Percentiles rank a stretch among this genome's conserved stretches.
phyloP scores from a whole-genome alignment of 2,888 invertebrate species.

The Lepidochrysops patricia region DNA sequence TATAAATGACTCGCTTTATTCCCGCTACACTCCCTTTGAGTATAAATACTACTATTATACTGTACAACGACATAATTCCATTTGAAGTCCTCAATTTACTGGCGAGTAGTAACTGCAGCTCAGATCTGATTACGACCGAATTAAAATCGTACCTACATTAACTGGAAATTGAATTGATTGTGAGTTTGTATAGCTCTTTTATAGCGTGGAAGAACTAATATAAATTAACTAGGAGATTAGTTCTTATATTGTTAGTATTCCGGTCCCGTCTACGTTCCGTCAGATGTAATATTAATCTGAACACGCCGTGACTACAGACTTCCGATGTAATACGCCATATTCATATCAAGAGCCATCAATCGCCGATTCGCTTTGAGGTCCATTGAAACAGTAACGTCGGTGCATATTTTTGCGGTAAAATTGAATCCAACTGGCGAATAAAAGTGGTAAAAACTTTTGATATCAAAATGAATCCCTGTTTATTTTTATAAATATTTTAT shows the following conservation, averaged over 20 bases:
- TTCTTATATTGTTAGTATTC: no score
- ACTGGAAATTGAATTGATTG: no score
- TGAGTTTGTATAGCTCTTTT: no score
- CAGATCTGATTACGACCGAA: not conserved
- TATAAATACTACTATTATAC: constrained; percentile 15
- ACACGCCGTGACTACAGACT: not conserved
- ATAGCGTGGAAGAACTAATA: no score
- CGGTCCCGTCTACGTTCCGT: no score
- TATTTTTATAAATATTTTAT: no score
- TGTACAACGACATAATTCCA: constrained; percentile 9
- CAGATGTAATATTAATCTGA: no score
- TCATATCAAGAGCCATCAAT: not conserved
- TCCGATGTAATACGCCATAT: not conserved
- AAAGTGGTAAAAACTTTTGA: not conserved
- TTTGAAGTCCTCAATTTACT: constrained; percentile 6
- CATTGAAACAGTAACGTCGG: not conserved
- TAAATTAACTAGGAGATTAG: no score
- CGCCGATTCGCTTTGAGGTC: not conserved
- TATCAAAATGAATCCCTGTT: no score
- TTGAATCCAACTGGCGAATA: not conserved
- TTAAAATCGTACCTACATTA: no score
- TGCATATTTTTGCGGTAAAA: constrained; percentile 1
- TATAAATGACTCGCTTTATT: constrained; percentile 31
- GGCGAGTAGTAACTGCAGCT: not conserved
- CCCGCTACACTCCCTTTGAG: constrained; percentile 17